A percentile compares a stretch with the other conserved stretches of the same genome.
Conservation (phyloP, 1,140 invertebrate species). For the Drosophila ogumai region DNA sequence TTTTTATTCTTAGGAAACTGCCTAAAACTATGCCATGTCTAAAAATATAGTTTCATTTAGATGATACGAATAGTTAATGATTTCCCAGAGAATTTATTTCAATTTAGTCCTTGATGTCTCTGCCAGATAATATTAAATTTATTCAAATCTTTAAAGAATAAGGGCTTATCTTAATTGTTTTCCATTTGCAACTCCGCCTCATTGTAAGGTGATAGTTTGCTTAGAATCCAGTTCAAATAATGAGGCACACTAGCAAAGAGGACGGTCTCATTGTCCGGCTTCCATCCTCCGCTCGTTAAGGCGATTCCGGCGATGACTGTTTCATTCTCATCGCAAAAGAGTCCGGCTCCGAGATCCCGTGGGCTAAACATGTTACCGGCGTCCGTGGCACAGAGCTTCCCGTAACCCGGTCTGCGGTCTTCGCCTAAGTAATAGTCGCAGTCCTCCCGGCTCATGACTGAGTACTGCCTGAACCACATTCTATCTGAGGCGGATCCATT, state of each 20-base stretch:
- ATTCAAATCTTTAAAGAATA: too few relatives aligned
- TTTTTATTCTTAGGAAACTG: too few relatives aligned
- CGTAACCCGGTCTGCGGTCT: fast-evolving
- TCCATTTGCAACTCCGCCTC: too few relatives aligned
- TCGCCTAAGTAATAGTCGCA: background rate
- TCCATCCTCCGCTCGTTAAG: background rate
- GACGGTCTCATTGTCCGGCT: background rate
- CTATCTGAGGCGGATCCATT: background rate
- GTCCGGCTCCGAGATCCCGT: background rate
- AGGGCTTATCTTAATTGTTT: background rate
- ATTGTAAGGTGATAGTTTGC: background rate
- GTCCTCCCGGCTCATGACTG: background rate
- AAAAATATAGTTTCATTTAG: background rate
- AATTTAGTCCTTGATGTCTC: background rate
- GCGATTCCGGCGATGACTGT: background rate
- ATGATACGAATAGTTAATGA: background rate
- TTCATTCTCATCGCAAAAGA: background rate
- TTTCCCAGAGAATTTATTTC: background rate
- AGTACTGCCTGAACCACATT: background rate
- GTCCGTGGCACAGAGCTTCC: background rate
- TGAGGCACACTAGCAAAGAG: background rate
- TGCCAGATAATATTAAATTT: too few relatives aligned
- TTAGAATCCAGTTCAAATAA: background rate
- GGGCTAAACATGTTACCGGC: background rate
- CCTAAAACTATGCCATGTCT: background rate